phyloP scores from a whole-genome alignment of 1,140 invertebrate genomes.

The Calycopis cecrops region DNA sequence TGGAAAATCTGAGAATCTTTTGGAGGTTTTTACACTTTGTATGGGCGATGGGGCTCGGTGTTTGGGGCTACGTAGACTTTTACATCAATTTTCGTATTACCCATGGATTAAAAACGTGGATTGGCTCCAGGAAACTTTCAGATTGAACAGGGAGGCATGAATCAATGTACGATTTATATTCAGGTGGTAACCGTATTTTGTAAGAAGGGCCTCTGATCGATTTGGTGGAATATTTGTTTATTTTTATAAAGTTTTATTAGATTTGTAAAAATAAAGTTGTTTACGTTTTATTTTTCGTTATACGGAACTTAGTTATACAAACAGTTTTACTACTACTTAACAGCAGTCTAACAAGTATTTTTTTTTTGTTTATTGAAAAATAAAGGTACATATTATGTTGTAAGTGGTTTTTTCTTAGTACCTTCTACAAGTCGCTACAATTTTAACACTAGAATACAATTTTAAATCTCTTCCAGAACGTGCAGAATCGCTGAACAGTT shows the following conservation, averaged over 20 bases:
- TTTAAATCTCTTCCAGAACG: no score
- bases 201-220: constrained; percentile 26
- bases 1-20: constrained; percentile 56
- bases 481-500: no score
- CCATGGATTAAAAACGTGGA: constrained; percentile 69
- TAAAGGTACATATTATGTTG: no score
- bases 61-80: constrained; percentile 47
- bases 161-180: constrained; percentile 71
- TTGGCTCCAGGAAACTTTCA: constrained; percentile 56
- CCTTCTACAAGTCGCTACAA: no score
- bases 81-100: constrained; percentile 74
- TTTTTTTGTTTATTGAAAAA: no score
- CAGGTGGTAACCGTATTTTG: constrained; percentile 46
- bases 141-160: constrained; percentile 60
- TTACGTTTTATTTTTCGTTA: no score
- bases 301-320: no score
- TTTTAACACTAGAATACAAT: no score
- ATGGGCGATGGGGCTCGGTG: constrained; percentile 42
- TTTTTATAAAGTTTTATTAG: constrained; percentile 18
- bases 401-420: no score
- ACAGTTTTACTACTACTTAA: no score
- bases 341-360: no score
- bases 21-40: constrained; percentile 50
- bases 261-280: neutral
- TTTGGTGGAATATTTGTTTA: constrained; percentile 41